These are phyloP conservation scores for silkworm (Bombyx mori) DNA, from an alignment of 1,140 invertebrate species.

Conservation along the genomic window ASM3026992v2 NC_085113.1:13172001-13172500, in stretches of 20 bases:
- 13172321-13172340: background rate
- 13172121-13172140: slow-evolving; percentile 14
- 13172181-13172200: slow-evolving; percentile 22
- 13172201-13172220: slow-evolving; percentile 13
- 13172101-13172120: slow-evolving; percentile 21
- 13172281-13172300: slow-evolving; percentile 17
- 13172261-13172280: slow-evolving; percentile 25
- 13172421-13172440: too few relatives aligned
- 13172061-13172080: slow-evolving; percentile 25
- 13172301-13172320: slow-evolving; percentile 8
- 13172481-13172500: too few relatives aligned
- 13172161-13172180: slow-evolving; percentile 15
- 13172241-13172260: slow-evolving; percentile 9
- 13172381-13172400: too few relatives aligned
- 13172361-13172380: too few relatives aligned
- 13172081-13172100: slow-evolving; percentile 17
- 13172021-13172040: slow-evolving; percentile 73
- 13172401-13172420: too few relatives aligned
- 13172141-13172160: slow-evolving; percentile 9
- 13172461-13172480: too few relatives aligned
- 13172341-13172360: too few relatives aligned
- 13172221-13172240: slow-evolving; percentile 12
- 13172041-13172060: slow-evolving; percentile 78
- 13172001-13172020: slow-evolving; percentile 61
- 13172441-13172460: too few relatives aligned